Evolutionary conservation across 2,113 vertebrate genomes (phyloP), one percentile per base, ranked within the genome.

Genomic region (Cyprinodon brontotheroides): DNA sequence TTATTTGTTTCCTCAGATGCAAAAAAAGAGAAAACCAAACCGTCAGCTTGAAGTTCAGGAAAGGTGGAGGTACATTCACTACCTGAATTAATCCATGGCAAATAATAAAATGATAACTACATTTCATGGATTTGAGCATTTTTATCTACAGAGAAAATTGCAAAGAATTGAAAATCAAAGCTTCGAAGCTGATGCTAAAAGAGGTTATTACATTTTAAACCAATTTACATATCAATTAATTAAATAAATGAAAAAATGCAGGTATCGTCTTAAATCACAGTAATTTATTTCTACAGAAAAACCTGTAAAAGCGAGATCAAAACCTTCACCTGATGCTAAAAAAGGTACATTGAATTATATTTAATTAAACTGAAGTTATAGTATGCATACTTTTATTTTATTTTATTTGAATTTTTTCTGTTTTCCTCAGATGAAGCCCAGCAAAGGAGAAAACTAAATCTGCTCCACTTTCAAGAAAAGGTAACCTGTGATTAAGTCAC

Each of bases 381-480:
- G 9, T 2, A 20, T 57, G 20, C 50, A 57, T n/a, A 20, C 7
- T 9, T 20, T 57, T 20, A 3, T 62, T 38, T 15, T 40, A 11
- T 13, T 7, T 13, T 39, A 9, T 38, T 63, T 36, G n/a, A n/a
- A 22, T 14, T 8, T 17, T 1, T 11, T 1, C 66, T 63, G 47
- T 48, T 63, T 67, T 45, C 20, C n/a, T 22, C 72, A 83, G 86
- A 87, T n/a, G n/a, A 59, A 20, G 53, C 39, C 43, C 68, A 45
- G 61, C 47, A 4, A 80, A 87, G 71, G 48, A 59, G 13, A 85
- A 74, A 79, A 29, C 14, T 8, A 84, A 83, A 74, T 17, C 65
- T 15, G 65, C 71, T 11, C 60, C 72, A 43, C 73, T 48, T 73
- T 70, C 73, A 20, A 85, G 85, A 68, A 90, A 81, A 92, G 81